Percentiles rank a stretch among this genome's conserved stretches.
Conservation (phyloP, 1,140 invertebrate genomes). For the Hylaeus volcanicus region DNA sequence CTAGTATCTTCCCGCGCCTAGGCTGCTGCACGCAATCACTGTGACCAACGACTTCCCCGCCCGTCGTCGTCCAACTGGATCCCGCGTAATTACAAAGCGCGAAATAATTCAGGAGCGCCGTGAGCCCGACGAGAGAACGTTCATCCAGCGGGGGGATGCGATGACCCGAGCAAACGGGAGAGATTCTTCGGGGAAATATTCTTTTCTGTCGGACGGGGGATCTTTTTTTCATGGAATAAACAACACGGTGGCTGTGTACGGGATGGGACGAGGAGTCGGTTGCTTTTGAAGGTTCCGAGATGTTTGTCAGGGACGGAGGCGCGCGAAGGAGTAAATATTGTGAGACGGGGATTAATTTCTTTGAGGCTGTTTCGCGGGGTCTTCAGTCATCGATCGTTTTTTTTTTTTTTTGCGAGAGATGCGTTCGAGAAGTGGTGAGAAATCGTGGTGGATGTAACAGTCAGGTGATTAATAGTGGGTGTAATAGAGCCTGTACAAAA, state of each 20-base stretch:
- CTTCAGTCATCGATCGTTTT: no score
- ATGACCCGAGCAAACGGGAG: background rate
- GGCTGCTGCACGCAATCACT: slow-evolving; percentile 55
- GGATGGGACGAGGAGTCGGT: background rate
- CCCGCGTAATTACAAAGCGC: slow-evolving; percentile 57
- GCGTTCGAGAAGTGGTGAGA: no score
- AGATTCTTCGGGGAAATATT: background rate
- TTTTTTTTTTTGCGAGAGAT: no score
- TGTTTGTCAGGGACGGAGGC: background rate
- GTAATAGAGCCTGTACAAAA: no score
- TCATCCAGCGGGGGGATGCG: background rate
- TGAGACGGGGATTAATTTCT: no score
- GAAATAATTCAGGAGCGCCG: slow-evolving; percentile 56
- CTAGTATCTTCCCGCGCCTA: slow-evolving; percentile 46
- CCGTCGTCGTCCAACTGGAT: slow-evolving; percentile 47
- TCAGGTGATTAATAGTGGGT: no score
- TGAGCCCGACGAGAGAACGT: slow-evolving; percentile 10
- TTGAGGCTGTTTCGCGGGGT: no score
- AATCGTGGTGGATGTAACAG: no score
- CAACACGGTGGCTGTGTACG: background rate
- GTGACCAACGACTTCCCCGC: slow-evolving; percentile 50
- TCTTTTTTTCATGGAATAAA: slow-evolving; percentile 2
- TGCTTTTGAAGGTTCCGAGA: background rate
- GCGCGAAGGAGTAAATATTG: background rate
- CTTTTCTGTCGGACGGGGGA: background rate